Evolutionary conservation across 2,888 invertebrate species (phyloP).

Genomic region (Zele albiditarsus): DNA sequence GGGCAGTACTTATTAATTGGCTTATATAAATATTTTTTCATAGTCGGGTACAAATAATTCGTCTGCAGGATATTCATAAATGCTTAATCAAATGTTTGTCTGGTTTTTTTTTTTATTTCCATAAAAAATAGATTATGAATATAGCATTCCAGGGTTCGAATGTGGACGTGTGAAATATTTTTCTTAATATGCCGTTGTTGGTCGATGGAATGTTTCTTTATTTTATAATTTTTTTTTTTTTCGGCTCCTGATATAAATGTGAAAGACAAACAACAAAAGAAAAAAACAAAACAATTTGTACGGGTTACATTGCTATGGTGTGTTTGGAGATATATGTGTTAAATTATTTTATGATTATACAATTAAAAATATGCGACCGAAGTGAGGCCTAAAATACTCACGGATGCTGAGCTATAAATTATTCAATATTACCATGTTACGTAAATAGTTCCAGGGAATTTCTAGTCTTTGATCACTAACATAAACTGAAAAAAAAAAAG

Average conservation of each 20-base stretch:
- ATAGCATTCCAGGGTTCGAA: slow-evolving; percentile 32
- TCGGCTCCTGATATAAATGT: background rate
- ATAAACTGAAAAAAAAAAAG: background rate
- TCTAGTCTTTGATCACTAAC: slow-evolving; percentile 39
- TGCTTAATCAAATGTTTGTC: slow-evolving; percentile 13
- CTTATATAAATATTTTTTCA: slow-evolving; percentile 19
- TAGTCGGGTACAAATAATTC: slow-evolving; percentile 14
- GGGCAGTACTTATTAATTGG: slow-evolving; percentile 27
- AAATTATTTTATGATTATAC: slow-evolving; percentile 5
- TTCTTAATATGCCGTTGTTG: slow-evolving; percentile 13
- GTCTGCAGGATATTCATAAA: slow-evolving; percentile 10
- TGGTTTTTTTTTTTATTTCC: background rate
- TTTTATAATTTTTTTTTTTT: too few species aligned
- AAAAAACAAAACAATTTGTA: background rate
- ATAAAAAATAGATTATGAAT: background rate
- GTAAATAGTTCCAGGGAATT: slow-evolving; percentile 38
- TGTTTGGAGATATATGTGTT: background rate
- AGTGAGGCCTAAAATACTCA: slow-evolving; percentile 28
- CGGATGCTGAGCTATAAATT: slow-evolving; percentile 12
- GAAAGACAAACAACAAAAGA: background rate
- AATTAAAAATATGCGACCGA: background rate
- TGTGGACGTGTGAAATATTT: slow-evolving; percentile 23
- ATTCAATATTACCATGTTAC: background rate
- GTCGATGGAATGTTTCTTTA: slow-evolving; percentile 15
- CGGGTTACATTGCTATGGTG: background rate